Conservation (phyloP, 2,113 vertebrate species). For the Jacana jacana region DNA sequence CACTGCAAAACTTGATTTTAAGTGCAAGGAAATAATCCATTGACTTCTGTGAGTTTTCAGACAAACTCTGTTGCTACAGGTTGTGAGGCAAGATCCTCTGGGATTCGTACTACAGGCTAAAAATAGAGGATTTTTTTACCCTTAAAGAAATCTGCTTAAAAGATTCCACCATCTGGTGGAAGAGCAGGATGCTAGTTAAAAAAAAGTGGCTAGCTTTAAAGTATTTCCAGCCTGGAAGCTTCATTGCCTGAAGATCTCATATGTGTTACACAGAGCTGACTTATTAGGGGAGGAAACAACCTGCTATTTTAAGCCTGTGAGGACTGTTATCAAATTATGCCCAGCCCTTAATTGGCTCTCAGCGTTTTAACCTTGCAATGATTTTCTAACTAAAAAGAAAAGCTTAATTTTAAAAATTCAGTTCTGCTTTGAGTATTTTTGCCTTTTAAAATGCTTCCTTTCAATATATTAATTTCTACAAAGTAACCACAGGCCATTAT, state of each 20-base stretch:
- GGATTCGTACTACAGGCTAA: background rate
- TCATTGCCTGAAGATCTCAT: background rate
- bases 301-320: conserved; percentile 25
- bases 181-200: background rate
- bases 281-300: background rate
- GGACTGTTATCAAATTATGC: conserved; percentile 12
- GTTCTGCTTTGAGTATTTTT: background rate
- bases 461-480: background rate
- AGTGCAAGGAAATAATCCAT: background rate
- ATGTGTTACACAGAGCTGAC: background rate
- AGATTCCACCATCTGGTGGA: background rate
- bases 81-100: background rate
- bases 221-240: background rate
- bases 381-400: background rate
- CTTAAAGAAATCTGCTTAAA: background rate
- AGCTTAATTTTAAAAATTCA: background rate
- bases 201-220: background rate
- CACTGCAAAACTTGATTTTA: background rate
- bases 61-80: background rate
- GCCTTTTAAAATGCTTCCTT: background rate
- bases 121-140: background rate
- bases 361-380: background rate
- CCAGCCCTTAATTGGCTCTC: background rate
- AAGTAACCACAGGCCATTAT: background rate
- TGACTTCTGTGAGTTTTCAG: background rate